A percentile compares a stretch with the other conserved stretches of the same genome.
Conservation (phyloP, 2,113 vertebrate genomes). For the Gambusia affinis region DNA sequence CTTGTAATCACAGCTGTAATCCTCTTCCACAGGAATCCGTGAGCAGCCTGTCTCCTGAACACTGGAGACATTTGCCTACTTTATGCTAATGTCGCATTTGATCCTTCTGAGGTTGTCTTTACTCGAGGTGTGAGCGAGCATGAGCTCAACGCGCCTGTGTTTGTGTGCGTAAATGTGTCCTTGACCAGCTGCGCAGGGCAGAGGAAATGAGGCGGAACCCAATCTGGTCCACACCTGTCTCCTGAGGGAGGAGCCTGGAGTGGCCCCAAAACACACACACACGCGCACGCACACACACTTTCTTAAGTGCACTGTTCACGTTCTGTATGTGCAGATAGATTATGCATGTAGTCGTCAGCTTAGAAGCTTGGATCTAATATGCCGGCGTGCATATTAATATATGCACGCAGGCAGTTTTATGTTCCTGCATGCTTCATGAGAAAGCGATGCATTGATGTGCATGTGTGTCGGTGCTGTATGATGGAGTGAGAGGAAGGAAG, state of each 20-base stretch:
- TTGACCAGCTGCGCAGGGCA: constrained; percentile 75
- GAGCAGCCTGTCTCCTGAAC: constrained; percentile 24
- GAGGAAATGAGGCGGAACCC: constrained; percentile 77
- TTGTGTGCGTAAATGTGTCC: constrained; percentile 51
- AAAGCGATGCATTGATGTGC: constrained; percentile 26
- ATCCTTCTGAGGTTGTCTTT: constrained; percentile 35
- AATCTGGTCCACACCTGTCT: constrained; percentile 77
- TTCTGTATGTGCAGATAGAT: constrained; percentile 52
- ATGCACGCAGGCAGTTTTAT: constrained; percentile 59
- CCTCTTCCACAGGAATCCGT: constrained; percentile 47
- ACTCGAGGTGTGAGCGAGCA: constrained; percentile 18
- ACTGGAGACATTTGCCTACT: background rate
- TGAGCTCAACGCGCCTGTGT: constrained; percentile 26
- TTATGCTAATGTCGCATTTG: constrained; percentile 41
- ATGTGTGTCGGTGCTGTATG: constrained; percentile 29
- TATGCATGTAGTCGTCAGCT: constrained; percentile 65
- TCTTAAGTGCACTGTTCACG: constrained; percentile 33
- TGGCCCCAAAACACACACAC: constrained; percentile 7
- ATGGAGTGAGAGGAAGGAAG: constrained; percentile 22
- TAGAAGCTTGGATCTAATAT: constrained; percentile 43
- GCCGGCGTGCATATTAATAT: constrained; percentile 38
- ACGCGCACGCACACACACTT: constrained; percentile 3
- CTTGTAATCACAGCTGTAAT: constrained; percentile 57
- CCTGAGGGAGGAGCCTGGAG: constrained; percentile 58
- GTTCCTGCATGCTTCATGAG: constrained; percentile 48